Evolutionary conservation across 2,113 vertebrate genomes (phyloP).

Genomic region (Stercorarius parasiticus): DNA sequence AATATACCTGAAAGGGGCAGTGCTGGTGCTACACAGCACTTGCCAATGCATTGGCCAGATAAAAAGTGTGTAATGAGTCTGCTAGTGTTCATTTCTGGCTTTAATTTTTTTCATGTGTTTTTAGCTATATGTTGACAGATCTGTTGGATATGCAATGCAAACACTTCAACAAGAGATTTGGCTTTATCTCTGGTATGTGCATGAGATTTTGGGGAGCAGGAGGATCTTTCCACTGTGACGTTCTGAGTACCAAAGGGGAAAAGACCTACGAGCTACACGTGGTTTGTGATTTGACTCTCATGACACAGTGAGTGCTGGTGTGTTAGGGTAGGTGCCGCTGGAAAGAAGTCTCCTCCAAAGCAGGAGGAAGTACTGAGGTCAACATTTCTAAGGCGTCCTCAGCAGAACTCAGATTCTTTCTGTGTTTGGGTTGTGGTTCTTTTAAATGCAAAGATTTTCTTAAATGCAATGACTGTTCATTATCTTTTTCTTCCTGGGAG

Average conservation of each 20-base stretch:
- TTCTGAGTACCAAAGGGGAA: not conserved
- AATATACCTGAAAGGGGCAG: not conserved
- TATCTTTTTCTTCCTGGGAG: not conserved
- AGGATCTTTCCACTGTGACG: not conserved
- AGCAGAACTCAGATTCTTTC: not conserved
- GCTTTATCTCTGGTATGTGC: not conserved
- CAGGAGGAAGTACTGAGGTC: not conserved
- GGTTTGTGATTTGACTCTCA: not conserved
- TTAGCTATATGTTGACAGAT: not conserved
- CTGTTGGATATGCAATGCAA: not conserved
- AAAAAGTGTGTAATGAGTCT: not conserved
- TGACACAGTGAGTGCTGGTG: not conserved
- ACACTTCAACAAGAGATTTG: not conserved
- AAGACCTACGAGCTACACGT: not conserved
- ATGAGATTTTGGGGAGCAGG: not conserved
- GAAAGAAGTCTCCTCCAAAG: not conserved
- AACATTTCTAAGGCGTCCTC: not conserved
- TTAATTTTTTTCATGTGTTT: not conserved
- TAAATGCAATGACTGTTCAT: not conserved
- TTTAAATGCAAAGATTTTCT: not conserved
- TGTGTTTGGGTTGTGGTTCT: not conserved
- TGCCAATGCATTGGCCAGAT: not conserved
- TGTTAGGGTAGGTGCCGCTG: not conserved
- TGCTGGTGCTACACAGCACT: not conserved
- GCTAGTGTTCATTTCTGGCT: not conserved